Conservation (phyloP, 2,888 invertebrate species). For the Chydorus sphaericus region DNA sequence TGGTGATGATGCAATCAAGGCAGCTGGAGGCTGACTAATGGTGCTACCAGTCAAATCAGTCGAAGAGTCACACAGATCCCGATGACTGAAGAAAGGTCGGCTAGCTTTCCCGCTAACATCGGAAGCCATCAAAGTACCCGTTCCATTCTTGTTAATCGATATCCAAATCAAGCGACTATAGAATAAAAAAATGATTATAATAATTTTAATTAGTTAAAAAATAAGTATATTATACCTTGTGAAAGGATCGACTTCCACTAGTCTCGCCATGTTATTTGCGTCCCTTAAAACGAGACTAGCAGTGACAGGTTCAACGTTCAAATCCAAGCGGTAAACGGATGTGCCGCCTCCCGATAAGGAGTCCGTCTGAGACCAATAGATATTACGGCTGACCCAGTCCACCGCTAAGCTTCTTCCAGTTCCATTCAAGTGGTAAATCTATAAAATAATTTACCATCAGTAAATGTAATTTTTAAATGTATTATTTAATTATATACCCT, state of each 20-base stretch:
- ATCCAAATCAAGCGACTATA: constrained; percentile 58
- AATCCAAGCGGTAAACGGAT: constrained; percentile 47
- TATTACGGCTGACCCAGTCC: constrained; percentile 72
- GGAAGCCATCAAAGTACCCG: constrained; percentile 47
- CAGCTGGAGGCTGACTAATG: not conserved
- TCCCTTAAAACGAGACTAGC: not conserved
- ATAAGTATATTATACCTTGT: constrained; percentile 37
- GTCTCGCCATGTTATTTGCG: constrained; percentile 36
- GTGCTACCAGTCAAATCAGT: not conserved
- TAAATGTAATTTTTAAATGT: not conserved
- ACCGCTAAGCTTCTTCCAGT: constrained; percentile 51
- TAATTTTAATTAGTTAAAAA: not conserved
- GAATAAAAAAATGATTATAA: not conserved
- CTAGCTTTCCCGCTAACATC: constrained; percentile 20
- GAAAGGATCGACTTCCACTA: constrained; percentile 58
- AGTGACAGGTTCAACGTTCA: constrained; percentile 36
- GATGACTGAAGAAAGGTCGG: constrained; percentile 19
- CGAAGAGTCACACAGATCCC: constrained; percentile 13
- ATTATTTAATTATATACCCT: not conserved
- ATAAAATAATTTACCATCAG: constrained; percentile 13
- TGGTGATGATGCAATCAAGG: constrained; percentile 7
- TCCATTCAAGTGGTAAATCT: constrained; percentile 40
- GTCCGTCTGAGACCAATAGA: constrained; percentile 64
- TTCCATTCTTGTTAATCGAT: constrained; percentile 43
- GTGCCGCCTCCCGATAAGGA: constrained; percentile 30